Evolutionary conservation across 2,113 vertebrate genomes (phyloP).

Genomic region (Dicentrarchus labrax): DNA sequence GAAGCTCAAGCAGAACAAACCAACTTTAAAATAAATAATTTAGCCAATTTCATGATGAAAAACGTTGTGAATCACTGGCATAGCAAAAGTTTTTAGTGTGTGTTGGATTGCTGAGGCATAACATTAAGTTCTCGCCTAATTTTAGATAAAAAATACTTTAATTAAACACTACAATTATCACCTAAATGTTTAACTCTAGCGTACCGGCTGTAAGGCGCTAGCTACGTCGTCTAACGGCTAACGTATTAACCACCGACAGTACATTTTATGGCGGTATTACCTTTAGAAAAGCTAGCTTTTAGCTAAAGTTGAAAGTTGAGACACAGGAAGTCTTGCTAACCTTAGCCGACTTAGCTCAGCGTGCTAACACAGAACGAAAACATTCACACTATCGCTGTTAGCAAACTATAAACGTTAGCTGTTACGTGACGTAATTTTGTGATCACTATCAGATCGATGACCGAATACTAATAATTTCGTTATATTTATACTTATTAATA

Average conservation of each 20-base stretch:
- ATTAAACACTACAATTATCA: not conserved
- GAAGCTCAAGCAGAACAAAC: not conserved
- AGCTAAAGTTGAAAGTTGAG: no score
- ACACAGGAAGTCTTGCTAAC: not conserved
- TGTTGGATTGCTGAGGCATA: not conserved
- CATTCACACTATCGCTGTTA: not conserved
- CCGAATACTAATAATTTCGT: not conserved
- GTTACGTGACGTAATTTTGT: not conserved
- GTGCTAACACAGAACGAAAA: not conserved
- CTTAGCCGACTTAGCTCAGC: not conserved
- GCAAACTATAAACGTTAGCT: not conserved
- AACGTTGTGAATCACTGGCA: not conserved
- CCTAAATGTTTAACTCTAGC: not conserved
- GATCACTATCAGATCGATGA: not conserved
- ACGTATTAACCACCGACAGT: not conserved
- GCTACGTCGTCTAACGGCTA: not conserved
- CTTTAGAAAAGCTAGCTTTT: no score
- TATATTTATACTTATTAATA: fast-evolving
- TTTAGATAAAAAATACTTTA: not conserved
- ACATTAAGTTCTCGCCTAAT: no score
- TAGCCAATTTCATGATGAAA: not conserved
- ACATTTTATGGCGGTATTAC: no score
- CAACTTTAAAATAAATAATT: no score
- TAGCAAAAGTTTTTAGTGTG: not conserved
- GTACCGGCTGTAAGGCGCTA: not conserved